Percentiles rank a stretch among this genome's conserved stretches.
phyloP scores from a whole-genome alignment of 2,888 invertebrate species.

The Podabrus alpinus region DNA sequence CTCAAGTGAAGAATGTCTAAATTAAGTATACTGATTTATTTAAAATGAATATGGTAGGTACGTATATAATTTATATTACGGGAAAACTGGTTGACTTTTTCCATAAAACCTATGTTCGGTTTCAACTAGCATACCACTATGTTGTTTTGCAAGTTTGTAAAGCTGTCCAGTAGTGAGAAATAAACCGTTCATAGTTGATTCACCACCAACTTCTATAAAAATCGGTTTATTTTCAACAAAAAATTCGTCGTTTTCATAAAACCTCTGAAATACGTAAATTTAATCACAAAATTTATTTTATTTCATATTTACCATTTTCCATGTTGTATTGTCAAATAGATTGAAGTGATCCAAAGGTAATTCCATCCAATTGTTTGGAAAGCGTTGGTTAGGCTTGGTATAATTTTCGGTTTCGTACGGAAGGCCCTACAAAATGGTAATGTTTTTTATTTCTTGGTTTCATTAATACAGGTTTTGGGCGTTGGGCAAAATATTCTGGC shows the following conservation, averaged over 20 bases:
- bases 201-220: slow-evolving; percentile 74
- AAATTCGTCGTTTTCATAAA: slow-evolving; percentile 58
- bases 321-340: background rate
- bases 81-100: slow-evolving; percentile 65
- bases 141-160: slow-evolving; percentile 61
- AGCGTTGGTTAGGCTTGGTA: background rate
- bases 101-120: slow-evolving; percentile 87
- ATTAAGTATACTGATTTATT: background rate
- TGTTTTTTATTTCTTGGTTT: too few relatives aligned
- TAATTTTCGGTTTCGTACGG: background rate
- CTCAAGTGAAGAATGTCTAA: background rate
- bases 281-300: background rate
- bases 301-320: background rate
- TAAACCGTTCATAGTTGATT: slow-evolving; percentile 67
- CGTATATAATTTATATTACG: background rate
- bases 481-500: background rate
- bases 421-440: background rate
- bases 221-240: slow-evolving; percentile 61
- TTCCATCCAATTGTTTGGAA: background rate
- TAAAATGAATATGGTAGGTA: too few relatives aligned
- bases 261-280: slow-evolving; percentile 54
- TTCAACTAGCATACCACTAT: slow-evolving; percentile 69
- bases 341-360: background rate
- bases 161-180: slow-evolving; percentile 66
- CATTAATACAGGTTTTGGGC: too few relatives aligned